Evolutionary conservation across 2,113 vertebrate genomes (phyloP).

Genomic region (Synodontis membranacea): DNA sequence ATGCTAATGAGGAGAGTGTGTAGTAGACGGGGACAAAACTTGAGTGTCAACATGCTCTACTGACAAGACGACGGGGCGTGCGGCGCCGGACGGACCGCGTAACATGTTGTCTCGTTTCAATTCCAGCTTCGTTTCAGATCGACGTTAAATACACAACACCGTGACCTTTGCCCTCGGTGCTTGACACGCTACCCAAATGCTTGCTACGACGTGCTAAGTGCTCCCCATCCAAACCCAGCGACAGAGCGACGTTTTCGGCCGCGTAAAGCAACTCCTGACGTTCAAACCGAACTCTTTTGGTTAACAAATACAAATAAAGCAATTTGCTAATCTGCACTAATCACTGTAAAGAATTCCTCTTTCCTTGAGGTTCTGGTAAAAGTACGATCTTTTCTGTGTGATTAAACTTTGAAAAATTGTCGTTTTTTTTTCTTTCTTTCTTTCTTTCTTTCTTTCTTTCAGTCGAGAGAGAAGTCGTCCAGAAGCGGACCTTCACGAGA

Average conservation of each 20-base stretch:
- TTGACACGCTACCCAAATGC: too few relatives aligned
- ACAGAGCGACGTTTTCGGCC: neutral
- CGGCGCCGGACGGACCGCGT: conserved; percentile 22
- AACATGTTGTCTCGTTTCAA: neutral
- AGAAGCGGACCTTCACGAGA: conserved; percentile 97
- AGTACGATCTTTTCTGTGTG: neutral
- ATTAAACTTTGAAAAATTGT: neutral
- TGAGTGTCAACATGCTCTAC: conserved; percentile 23
- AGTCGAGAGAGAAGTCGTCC: conserved; percentile 93
- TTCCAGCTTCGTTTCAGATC: neutral
- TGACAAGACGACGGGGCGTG: conserved; percentile 19
- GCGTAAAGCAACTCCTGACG: neutral
- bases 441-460: conserved; percentile 62
- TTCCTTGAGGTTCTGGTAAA: conserved; percentile 25
- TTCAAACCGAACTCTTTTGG: neutral
- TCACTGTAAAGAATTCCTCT: conserved; percentile 18
- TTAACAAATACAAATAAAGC: neutral
- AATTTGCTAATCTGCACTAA: neutral
- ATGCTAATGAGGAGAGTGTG: conserved; percentile 35
- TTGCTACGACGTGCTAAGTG: neutral
- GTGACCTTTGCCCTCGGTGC: neutral
- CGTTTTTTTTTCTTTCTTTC: neutral
- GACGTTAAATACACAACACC: neutral
- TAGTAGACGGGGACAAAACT: conserved; percentile 27
- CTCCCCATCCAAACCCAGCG: neutral